Base-by-base conservation (phyloP, 2,888 invertebrate genomes). In the Andrena minutula region DNA sequence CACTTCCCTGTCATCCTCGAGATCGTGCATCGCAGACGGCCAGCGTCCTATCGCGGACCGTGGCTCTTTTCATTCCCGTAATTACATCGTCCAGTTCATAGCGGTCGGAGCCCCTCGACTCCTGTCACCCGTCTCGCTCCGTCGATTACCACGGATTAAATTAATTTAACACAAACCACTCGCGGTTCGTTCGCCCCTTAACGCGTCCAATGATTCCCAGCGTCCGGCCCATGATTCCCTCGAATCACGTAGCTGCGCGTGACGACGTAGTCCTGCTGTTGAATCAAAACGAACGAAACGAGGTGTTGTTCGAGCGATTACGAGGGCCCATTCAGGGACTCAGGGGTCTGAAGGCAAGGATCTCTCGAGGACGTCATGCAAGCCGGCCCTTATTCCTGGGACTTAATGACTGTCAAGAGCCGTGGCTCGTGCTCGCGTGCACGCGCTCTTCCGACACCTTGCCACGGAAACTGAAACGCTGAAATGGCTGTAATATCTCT, bases 341-440 rank as follows among this genome's bases (percentile, higher is more conserved):
- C 26, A n/a, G 20, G n/a, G 26, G 0, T 53, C 32, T 8, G 32
- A 49, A 69, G 64, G 53, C 30, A 10, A 12, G 47, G 53, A 47
- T 53, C 75, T 63, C 35, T 47, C 65, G 73, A 68, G 68, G 32
- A 69, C 49, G 71, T 51, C 72, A 32, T 65, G 75, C 73, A 51
- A 73, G 70, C 74, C 58, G 64, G 61, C 53, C 72, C 65, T 82
- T 86, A 77, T 75, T 66, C 76, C 30, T 56, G 16, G 10, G 69
- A 75, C 74, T 72, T 72, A 76, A 85, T 70, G 79, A 83, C 80
- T 53, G 73, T 32, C 41, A 26, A 26, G 58, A 32, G 70, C 26
- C 77, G 78, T 74, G 51, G 65, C 49, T 78, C 60, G 78, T 61
- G 75, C 72, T 82, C 69, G 78, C 82, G 82, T 75, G 83, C 74